Evolutionary conservation across 2,888 invertebrate genomes (phyloP).

Genomic region (Caenorhabditis japonica): DNA sequence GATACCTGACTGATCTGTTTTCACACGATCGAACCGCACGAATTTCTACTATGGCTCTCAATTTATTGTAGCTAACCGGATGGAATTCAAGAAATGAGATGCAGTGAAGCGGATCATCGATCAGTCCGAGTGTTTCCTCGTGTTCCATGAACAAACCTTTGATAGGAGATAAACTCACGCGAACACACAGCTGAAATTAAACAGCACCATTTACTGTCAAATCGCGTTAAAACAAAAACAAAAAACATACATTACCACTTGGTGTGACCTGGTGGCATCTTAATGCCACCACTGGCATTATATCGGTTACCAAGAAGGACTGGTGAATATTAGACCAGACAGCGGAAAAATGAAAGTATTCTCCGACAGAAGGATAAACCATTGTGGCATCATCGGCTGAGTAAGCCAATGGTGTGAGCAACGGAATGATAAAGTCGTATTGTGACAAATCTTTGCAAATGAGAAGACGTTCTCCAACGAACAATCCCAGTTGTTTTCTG

Average conservation of each 20-base stretch:
- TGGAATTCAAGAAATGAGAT: slow-evolving; percentile 21
- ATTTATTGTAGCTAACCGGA: slow-evolving; percentile 2
- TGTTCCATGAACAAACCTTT: slow-evolving; percentile 31
- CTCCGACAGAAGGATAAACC: slow-evolving; percentile 32
- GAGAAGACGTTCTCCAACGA: slow-evolving; percentile 36
- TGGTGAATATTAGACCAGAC: slow-evolving; percentile 36
- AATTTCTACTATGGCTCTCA: slow-evolving; percentile 22
- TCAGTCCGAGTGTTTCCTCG: slow-evolving; percentile 27
- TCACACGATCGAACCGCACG: slow-evolving; percentile 24
- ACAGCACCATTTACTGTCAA: too few species aligned
- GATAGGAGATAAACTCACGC: not conserved
- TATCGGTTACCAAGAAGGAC: slow-evolving; percentile 18
- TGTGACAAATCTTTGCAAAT: slow-evolving; percentile 36
- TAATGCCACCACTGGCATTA: slow-evolving; percentile 9
- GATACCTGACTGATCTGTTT: slow-evolving; percentile 36
- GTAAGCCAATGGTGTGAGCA: slow-evolving; percentile 4
- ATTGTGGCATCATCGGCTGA: not conserved
- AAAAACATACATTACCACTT: slow-evolving; percentile 22
- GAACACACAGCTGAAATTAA: slow-evolving; percentile 24
- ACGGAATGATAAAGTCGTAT: slow-evolving; percentile 47
- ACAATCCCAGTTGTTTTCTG: slow-evolving; percentile 29
- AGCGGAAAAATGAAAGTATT: slow-evolving; percentile 35
- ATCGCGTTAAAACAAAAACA: not conserved
- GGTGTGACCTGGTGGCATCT: slow-evolving; percentile 14
- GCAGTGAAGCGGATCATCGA: slow-evolving; percentile 41